These are phyloP conservation scores for Pammene fasciana DNA, from an alignment of 2,888 invertebrate genomes.

Conservation along the genomic window DNA sequence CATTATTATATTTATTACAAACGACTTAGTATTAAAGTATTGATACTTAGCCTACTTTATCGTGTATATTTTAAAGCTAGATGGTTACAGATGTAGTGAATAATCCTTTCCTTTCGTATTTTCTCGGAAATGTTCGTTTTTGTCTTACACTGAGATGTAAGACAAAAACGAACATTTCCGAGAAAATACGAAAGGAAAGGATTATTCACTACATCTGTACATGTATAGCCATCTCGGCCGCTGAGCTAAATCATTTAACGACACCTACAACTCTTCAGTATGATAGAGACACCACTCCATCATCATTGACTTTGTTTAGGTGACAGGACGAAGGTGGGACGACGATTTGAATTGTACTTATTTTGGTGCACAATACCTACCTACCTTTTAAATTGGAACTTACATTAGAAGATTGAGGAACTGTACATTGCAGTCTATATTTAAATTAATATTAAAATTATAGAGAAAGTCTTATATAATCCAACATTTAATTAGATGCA, in stretches of 20 bases:
- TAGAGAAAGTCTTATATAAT: conserved; percentile 3
- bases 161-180: too few species aligned
- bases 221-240: neutral
- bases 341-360: conserved; percentile 10
- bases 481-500: conserved; percentile 4
- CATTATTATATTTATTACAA: too few species aligned
- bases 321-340: conserved; percentile 22
- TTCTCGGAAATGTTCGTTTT: too few species aligned
- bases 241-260: conserved; percentile 12
- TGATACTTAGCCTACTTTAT: too few species aligned
- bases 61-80: too few species aligned
- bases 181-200: too few species aligned
- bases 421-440: neutral
- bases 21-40: too few species aligned
- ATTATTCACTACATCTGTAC: too few species aligned
- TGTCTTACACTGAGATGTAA: too few species aligned
- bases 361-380: neutral
- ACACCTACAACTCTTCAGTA: conserved; percentile 22
- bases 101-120: too few species aligned
- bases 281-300: conserved; percentile 27
- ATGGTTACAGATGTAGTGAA: too few species aligned
- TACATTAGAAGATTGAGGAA: neutral
- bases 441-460: neutral
- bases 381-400: neutral
- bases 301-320: conserved; percentile 23